These are phyloP conservation scores for Hippocampus kuda DNA, from an alignment of 2,797 vertebrate species.

Conservation along the genomic window DNA sequence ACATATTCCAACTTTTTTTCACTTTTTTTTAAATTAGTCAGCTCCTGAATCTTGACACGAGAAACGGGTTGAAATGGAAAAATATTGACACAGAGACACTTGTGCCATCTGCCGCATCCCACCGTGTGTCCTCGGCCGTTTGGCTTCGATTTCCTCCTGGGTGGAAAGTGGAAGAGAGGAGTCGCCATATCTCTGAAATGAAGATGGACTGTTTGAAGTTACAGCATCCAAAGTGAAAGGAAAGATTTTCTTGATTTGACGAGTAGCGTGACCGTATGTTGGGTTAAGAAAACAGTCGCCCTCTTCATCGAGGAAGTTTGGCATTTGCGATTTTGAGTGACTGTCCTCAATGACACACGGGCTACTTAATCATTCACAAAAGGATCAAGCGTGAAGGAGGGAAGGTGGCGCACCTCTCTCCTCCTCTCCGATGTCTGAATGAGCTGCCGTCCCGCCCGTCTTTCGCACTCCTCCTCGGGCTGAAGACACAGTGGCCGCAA, in stretches of 20 bases:
- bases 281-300: neutral
- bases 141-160: conserved; percentile 52
- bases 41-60: neutral
- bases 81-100: conserved; percentile 27
- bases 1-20: neutral
- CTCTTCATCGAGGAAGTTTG: no score
- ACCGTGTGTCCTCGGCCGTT: conserved; percentile 63
- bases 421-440: conserved; percentile 22
- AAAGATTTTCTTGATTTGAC: neutral
- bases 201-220: neutral
- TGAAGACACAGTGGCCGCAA: conserved; percentile 26
- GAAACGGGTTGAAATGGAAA: conserved; percentile 26
- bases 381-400: neutral
- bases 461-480: conserved; percentile 26
- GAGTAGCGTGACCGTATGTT: neutral
- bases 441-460: conserved; percentile 16
- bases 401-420: conserved; percentile 30
- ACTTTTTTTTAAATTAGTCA: neutral
- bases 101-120: conserved; percentile 18
- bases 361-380: conserved; percentile 2
- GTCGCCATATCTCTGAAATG: conserved; percentile 51
- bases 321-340: neutral
- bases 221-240: neutral
- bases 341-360: neutral
- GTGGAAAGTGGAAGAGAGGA: conserved; percentile 51